phyloP scores from a whole-genome alignment of 2,888 invertebrate genomes.

The Marasmarcha lunaedactyla region DNA sequence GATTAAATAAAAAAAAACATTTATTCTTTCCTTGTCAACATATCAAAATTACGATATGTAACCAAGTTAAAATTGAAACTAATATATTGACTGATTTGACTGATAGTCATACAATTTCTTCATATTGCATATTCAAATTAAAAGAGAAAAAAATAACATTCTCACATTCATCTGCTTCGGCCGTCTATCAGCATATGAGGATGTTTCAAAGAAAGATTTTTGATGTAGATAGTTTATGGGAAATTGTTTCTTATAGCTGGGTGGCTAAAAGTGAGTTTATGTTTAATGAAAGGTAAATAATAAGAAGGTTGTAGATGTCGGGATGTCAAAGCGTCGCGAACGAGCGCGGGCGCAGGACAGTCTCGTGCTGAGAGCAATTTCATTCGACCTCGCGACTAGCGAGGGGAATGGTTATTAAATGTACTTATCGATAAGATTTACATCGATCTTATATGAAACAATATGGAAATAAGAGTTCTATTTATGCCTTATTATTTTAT shows the following conservation, averaged over 20 bases:
- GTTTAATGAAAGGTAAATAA: constrained; percentile 1
- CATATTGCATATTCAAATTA: constrained; percentile 50
- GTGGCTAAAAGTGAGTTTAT: constrained; percentile 9
- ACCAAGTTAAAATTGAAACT: too few relatives aligned
- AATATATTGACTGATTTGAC: constrained; percentile 26
- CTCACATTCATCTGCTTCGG: constrained; percentile 44
- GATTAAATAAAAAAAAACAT: too few relatives aligned
- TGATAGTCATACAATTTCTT: constrained; percentile 63
- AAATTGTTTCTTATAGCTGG: constrained; percentile 20
- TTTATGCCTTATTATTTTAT: too few relatives aligned
- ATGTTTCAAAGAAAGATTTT: too few relatives aligned
- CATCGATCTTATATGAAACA: too few relatives aligned
- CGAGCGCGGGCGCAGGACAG: constrained; percentile 67
- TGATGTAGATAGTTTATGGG: not conserved
- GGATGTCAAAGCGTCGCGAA: constrained; percentile 70
- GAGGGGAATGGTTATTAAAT: constrained; percentile 33
- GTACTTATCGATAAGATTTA: constrained; percentile 14
- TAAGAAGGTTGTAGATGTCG: constrained; percentile 35
- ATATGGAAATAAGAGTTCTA: too few relatives aligned
- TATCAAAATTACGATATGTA: constrained; percentile 19
- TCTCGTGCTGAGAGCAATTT: constrained; percentile 71
- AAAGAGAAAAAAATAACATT: constrained; percentile 32
- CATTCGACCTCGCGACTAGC: constrained; percentile 44
- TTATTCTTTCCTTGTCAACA: too few relatives aligned
- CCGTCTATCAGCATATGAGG: constrained; percentile 59